These are phyloP conservation scores for Morus bassanus DNA, from an alignment of 2,797 vertebrate species.

Conservation along the genomic window DNA sequence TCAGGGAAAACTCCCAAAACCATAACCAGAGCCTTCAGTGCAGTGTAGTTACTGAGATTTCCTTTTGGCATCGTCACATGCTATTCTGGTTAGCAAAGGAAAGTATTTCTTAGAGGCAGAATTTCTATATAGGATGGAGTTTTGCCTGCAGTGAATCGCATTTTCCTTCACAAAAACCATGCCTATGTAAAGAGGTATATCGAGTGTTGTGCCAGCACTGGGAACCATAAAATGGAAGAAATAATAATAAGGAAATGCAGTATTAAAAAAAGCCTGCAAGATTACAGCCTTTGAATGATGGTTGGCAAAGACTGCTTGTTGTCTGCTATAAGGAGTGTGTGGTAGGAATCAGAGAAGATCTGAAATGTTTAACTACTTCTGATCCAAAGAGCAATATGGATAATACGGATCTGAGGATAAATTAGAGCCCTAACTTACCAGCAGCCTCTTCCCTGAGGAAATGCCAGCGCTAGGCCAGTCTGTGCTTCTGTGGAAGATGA, in stretches of 20 bases:
- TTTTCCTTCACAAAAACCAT: background rate
- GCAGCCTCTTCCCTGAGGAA: constrained; percentile 12
- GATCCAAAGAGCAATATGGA: background rate
- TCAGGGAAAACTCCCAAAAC: background rate
- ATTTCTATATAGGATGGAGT: background rate
- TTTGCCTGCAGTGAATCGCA: background rate
- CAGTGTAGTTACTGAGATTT: background rate
- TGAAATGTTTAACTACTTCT: constrained; percentile 11
- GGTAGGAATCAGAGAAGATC: background rate
- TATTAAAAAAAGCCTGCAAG: background rate
- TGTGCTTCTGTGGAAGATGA: background rate
- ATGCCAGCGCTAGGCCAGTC: background rate
- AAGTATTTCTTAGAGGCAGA: constrained; percentile 20
- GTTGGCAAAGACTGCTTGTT: background rate
- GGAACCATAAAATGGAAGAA: background rate
- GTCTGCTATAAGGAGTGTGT: background rate
- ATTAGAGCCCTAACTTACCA: background rate
- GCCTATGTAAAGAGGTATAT: background rate
- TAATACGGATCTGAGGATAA: background rate
- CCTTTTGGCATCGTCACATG: background rate
- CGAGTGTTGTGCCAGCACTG: background rate
- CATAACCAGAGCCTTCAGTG: background rate
- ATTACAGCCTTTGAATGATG: background rate
- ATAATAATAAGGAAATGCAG: background rate
- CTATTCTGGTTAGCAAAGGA: background rate